phyloP scores from a whole-genome alignment of 2,888 invertebrate species.

The Nomada fabriciana region DNA sequence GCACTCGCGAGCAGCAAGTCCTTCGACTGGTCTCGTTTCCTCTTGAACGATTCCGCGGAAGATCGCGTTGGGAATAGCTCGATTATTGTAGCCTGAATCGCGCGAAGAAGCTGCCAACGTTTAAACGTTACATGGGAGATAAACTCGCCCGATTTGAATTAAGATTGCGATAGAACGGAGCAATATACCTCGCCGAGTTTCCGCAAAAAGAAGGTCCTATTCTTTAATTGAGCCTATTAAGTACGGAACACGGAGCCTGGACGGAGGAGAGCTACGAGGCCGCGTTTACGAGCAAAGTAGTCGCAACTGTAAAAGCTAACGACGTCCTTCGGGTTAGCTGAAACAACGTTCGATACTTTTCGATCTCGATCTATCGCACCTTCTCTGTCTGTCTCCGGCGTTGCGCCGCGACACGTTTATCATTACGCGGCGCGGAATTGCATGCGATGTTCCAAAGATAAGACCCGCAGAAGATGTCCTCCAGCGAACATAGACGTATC shows the following conservation, averaged over 20 bases:
- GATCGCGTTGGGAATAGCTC: neutral
- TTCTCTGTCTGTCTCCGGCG: neutral
- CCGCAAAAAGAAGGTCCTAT: slow-evolving; percentile 11
- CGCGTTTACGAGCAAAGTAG: slow-evolving; percentile 13
- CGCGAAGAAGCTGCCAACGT: neutral
- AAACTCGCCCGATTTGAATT: neutral
- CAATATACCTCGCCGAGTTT: neutral
- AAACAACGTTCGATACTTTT: slow-evolving; percentile 25
- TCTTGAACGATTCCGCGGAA: no score
- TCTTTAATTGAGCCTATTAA: slow-evolving; percentile 35
- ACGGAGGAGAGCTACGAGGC: neutral
- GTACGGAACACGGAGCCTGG: neutral
- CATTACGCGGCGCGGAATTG: slow-evolving; percentile 43
- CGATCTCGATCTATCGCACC: slow-evolving; percentile 32
- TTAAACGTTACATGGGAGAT: neutral
- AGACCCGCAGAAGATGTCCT: slow-evolving; percentile 45
- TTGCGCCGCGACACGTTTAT: slow-evolving; percentile 53
- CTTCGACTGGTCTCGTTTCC: neutral
- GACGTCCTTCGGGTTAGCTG: slow-evolving; percentile 16
- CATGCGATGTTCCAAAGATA: slow-evolving; percentile 56
- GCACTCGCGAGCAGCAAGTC: slow-evolving; percentile 8
- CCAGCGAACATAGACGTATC: slow-evolving; percentile 57
- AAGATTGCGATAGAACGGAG: slow-evolving; percentile 10
- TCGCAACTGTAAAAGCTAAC: slow-evolving; percentile 23
- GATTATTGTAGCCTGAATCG: neutral